Conservation (phyloP, 2,888 invertebrate genomes). For the Oeneis ivallda region DNA sequence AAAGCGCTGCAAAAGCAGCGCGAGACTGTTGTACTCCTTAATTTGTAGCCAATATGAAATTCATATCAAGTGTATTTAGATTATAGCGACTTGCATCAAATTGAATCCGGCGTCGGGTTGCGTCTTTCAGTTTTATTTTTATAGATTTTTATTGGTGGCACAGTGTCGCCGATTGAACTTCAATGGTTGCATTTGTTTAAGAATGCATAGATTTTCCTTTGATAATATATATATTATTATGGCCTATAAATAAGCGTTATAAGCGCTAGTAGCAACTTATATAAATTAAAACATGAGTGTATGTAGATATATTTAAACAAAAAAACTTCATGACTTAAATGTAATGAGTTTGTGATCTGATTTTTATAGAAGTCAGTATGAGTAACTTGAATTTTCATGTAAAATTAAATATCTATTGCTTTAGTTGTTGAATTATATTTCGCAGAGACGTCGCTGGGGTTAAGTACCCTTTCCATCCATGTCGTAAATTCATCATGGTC, state of each 20-base stretch:
- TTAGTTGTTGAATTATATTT: constrained; percentile 61
- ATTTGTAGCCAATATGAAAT: neutral
- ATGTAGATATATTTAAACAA: constrained; percentile 36
- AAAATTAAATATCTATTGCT: constrained; percentile 62
- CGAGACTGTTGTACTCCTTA: neutral
- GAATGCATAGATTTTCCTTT: constrained; percentile 67
- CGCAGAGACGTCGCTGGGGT: constrained; percentile 38
- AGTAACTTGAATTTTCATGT: constrained; percentile 64
- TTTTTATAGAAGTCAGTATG: constrained; percentile 67
- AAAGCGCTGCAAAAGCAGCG: neutral
- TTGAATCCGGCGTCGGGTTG: constrained; percentile 58
- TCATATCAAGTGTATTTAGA: constrained; percentile 20
- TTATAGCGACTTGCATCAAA: constrained; percentile 13
- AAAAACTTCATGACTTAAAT: constrained; percentile 39
- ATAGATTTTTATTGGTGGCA: constrained; percentile 61
- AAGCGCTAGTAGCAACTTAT: constrained; percentile 50
- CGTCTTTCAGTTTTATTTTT: constrained; percentile 69
- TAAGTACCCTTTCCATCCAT: neutral
- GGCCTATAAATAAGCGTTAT: constrained; percentile 47
- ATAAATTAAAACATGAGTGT: constrained; percentile 37
- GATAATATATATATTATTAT: constrained; percentile 36
- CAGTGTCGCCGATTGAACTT: constrained; percentile 54
- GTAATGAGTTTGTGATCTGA: constrained; percentile 62
- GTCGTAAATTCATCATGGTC: neutral
- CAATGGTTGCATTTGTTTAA: constrained; percentile 74